Evolutionary conservation across 2,113 vertebrate species (phyloP).

Genomic region (Sitta europaea): DNA sequence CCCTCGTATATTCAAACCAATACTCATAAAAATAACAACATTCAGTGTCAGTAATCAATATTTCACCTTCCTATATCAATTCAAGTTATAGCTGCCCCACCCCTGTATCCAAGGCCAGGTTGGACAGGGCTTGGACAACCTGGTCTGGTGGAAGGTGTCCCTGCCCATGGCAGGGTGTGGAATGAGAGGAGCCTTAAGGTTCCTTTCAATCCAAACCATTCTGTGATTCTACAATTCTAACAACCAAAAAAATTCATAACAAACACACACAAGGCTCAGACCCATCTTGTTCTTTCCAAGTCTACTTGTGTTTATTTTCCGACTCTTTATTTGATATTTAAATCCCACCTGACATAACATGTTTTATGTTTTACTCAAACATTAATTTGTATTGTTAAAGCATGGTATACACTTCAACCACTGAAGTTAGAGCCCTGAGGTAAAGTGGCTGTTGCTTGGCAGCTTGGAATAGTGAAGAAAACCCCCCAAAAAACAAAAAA

Average conservation of each 20-base stretch:
- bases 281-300: background rate
- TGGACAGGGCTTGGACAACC: background rate
- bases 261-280: background rate
- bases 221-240: background rate
- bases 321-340: background rate
- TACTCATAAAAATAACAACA: background rate
- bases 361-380: background rate
- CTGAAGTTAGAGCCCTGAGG: background rate
- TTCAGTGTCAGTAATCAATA: background rate
- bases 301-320: background rate
- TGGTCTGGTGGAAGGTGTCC: background rate
- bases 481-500: background rate
- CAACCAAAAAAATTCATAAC: fast-evolving
- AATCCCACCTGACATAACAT: background rate
- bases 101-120: background rate
- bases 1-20: background rate
- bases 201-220: background rate
- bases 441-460: background rate
- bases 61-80: background rate
- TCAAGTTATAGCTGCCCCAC: background rate
- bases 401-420: background rate
- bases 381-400: background rate
- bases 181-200: background rate
- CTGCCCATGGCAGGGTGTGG: fast-evolving
- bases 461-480: background rate